phyloP scores from a whole-genome alignment of 2,113 vertebrate species.

The Potamarius usumacintae region DNA sequence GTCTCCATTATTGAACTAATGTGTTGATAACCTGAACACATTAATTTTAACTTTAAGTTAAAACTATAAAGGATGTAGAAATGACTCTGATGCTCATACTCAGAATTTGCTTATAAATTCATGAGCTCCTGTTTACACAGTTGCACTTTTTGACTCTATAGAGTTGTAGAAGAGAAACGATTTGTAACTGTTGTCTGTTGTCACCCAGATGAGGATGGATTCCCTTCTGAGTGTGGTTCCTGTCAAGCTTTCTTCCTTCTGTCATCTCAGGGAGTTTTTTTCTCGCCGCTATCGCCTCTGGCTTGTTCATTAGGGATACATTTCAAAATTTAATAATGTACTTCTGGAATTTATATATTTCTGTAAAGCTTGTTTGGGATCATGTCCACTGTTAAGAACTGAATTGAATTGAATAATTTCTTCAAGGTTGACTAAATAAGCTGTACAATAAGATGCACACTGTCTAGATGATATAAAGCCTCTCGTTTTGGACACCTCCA shows the following conservation, averaged over 20 bases:
- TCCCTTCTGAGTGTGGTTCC: too few species aligned
- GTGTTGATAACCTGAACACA: neutral
- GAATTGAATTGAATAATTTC: neutral
- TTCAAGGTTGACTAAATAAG: neutral
- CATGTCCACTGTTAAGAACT: neutral
- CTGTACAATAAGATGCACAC: neutral
- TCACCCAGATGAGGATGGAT: too few species aligned
- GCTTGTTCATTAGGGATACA: too few species aligned
- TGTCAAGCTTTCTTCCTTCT: too few species aligned
- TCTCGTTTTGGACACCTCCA: neutral
- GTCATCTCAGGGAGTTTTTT: too few species aligned
- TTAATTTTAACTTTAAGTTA: neutral
- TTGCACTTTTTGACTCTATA: too few species aligned
- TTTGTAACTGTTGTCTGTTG: neutral
- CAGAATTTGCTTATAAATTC: neutral
- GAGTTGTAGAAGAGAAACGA: neutral
- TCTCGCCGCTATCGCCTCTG: too few species aligned
- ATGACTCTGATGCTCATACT: neutral
- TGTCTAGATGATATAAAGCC: neutral
- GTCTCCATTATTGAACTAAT: neutral
- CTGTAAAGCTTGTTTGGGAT: neutral
- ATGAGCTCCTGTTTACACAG: neutral
- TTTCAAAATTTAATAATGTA: too few species aligned
- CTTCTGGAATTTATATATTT: neutral
- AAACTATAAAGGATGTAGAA: neutral